Base-by-base conservation (phyloP, 2,888 invertebrate genomes). In the Trissoscelio sp. region DNA sequence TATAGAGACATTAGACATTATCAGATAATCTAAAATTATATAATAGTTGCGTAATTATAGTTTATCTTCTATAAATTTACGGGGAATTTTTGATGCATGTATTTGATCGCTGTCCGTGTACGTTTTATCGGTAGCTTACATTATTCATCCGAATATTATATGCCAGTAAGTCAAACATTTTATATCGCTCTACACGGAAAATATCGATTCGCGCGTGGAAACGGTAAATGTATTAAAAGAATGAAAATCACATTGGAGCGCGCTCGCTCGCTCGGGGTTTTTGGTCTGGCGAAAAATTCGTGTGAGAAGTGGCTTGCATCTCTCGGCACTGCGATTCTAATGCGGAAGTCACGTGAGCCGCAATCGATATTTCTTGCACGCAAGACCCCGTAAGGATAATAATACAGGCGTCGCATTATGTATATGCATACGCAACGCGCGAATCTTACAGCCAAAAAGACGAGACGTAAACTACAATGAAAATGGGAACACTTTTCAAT, bases 291-390 rank as follows among this genome's bases (percentile, higher is more conserved):
- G 44, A 46, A 60, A 74, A 79, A 69, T 66, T 74, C 51, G n/a
- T n/a, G 58, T 37, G 67, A 73, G 39, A 60, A 73, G 72, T 51
- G 44, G 62, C 55, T 44, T 31, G 67, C 51, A 74, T 73, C 73
- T 79, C 69, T 60, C 64, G 64, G 48, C 73, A 12, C 14, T 58
- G 66, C 74, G 69, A 74, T 74, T 74, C 37, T 18, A 79, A 74
- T 64, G 69, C 79, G 80, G 74, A 74, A 80, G 70, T 80, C 80
- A 80, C 80, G 79, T 81, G 83, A 80, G 58, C 51, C 60, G 46
- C 57, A 85, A 85, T 85, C 85, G 83, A 86, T 86, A 85, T 83
- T 84, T 84, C 83, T 83, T 83, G 81, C 85, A 85, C 80, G 86
- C 83, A 81, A 81, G 77, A 82, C 69, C 78, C 83, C 69, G 73